Evolutionary conservation across 1,140 invertebrate species (phyloP).

Genomic region (Paralvinella palmiformis): DNA sequence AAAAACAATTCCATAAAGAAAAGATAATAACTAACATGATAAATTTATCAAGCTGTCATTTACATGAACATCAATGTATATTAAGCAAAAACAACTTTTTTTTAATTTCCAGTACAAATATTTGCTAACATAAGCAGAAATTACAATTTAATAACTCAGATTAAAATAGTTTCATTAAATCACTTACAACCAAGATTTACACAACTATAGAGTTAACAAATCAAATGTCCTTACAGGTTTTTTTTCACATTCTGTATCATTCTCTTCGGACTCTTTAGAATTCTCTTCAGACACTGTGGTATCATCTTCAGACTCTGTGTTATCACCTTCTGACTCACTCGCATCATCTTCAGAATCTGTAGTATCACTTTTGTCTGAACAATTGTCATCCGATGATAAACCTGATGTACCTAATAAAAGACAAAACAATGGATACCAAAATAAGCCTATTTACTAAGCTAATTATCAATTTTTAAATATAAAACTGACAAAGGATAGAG

Average conservation of each 20-base stretch:
- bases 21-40: neutral
- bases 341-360: conserved; percentile 2
- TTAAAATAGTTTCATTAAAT: conserved; percentile 20
- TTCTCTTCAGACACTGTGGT: conserved; percentile 22
- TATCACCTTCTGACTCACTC: conserved; percentile 23
- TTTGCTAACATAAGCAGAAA: conserved; percentile 6
- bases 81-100: neutral
- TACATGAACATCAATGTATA: neutral
- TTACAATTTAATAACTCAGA: conserved; percentile 22
- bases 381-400: neutral
- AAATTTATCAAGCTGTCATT: neutral
- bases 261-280: conserved; percentile 26
- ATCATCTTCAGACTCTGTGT: conserved; percentile 34
- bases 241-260: conserved; percentile 38
- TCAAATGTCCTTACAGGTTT: conserved; percentile 34
- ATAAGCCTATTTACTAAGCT: too few species aligned
- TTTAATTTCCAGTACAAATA: neutral
- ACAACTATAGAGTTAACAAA: conserved; percentile 18
- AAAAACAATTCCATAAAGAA: neutral
- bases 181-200: conserved; percentile 34
- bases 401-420: too few species aligned
- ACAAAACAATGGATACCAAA: too few species aligned
- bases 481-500: too few species aligned
- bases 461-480: too few species aligned
- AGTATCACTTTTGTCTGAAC: neutral